Evolutionary conservation across 2,113 vertebrate species (phyloP), one percentile per base, ranked within the genome.

Genomic region (Cepphus grylle): DNA sequence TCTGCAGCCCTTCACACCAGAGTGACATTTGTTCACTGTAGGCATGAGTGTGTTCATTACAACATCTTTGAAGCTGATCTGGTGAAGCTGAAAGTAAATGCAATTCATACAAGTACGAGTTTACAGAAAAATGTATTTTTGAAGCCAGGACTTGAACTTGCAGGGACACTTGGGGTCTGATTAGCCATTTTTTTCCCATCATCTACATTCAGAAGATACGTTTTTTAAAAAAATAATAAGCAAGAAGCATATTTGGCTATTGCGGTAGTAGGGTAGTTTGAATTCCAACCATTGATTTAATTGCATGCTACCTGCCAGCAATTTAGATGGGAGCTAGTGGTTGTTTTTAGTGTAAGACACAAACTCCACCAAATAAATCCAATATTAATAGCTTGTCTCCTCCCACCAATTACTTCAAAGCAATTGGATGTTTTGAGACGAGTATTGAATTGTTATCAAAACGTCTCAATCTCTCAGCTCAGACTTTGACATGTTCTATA

Each of bases 401-500:
- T 88, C 88, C 91, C 67, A 90, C 92, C 91, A 86, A 74, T 96
- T 97, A 94, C 74, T 94, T 69, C 84, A 89, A 86, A 91, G 96
- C 87, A 94, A 94, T 25, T 83, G 93, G 81, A 93, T 85, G 56
- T 91, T 96, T 94, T 84, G 87, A 96, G 85, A 78, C 62, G 76
- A 80, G 83, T 93, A 96, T 86, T 89, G 94, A 98, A 89, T 93
- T 95, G 92, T 70, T 96, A 96, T 96, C 96, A 97, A 96, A 97
- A 95, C 53, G 78, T 93, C 91, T 97, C 82, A 77, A 15, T 96
- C 93, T 96, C 63, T 95, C 50, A 87, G 78, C 89, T 97, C 71
- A 90, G 92, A 88, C 81, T 91, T 95, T 96, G 88, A 93, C 93
- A 83, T 81, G 88, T 88, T 96, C 70, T 65, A 85, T 72, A 49